Conservation (phyloP, 2,797 vertebrate species). For the Muraenolepis orangiensis region DNA sequence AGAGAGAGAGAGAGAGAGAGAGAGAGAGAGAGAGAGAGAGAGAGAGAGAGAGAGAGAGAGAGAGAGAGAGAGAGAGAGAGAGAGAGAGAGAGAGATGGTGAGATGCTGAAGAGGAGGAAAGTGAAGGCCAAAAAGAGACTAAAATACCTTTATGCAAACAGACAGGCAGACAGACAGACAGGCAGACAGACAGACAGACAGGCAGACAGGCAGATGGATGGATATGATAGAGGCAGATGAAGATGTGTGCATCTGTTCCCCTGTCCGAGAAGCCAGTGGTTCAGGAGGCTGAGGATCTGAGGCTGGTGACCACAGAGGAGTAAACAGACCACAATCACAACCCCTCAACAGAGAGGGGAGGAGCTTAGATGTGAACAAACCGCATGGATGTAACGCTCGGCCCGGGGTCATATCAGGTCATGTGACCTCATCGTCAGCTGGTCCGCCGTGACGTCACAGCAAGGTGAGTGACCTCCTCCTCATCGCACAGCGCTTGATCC, state of each 20-base stretch:
- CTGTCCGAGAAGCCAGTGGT: no score
- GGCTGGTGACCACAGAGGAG: no score
- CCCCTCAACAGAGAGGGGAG: no score
- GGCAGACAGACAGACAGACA: no score
- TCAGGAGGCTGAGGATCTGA: no score
- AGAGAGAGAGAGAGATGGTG: background rate
- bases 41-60: background rate
- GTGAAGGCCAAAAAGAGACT: no score
- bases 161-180: background rate
- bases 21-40: no score
- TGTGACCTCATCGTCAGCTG: slow-evolving; percentile 60
- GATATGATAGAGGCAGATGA: background rate
- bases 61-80: background rate
- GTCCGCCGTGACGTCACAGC: slow-evolving; percentile 60
- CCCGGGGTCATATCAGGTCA: slow-evolving; percentile 58
- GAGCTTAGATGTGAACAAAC: background rate
- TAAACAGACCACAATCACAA: no score
- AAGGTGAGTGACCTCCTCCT: slow-evolving; percentile 55
- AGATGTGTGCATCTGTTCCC: no score
- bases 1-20: background rate
- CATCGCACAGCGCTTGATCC: slow-evolving; percentile 27
- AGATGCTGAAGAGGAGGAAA: no score
- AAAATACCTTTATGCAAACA: no score
- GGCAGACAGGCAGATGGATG: background rate
- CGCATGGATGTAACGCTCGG: slow-evolving; percentile 44